Evolutionary conservation across 2,888 invertebrate species (phyloP), one percentile per base, ranked within the genome.

Genomic region (Microctonus brassicae): DNA sequence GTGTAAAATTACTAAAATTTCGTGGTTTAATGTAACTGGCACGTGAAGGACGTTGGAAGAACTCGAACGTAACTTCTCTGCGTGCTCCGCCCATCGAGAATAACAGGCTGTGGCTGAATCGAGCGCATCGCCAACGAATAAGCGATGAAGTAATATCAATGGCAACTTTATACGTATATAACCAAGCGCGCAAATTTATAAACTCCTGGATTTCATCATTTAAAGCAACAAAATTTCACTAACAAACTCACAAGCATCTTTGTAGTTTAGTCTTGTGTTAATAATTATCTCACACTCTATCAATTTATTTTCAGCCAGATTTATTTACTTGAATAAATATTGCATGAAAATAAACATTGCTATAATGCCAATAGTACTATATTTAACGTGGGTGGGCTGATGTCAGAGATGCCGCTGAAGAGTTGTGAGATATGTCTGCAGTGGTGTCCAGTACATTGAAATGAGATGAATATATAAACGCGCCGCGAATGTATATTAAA

Each of bases 81-180:
- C 22, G 61, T 77, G 76, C 75, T 78, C 77, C 79, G 76, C 79
- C 79, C 76, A 74, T 75, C 73, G 76, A 78, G 80, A 82, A 82
- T 82, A 81, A 82, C 81, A 77, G 73, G 65, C 52, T 34, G 57
- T 66, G 73, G 58, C 60, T 62, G 61, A 36, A 61, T 26, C 53
- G 34, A 62, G 67, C 62, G 65, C 60, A 61, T 61, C 39, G 22
- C 63, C 63, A 63, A n/a, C 26, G 22, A 47, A 39, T n/a, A 61
- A 36, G 36, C 61, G 22, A 63, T 63, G 63, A 47, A 47, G 63
- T 42, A 63, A 63, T 47, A 63, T 61, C 61, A 22, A 61, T 63
- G 47, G 47, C 47, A 42, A 63, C 11, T 29, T 26, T 13, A 53
- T 17, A 20, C 17, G 7, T 17, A n/a, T 17, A n/a, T n/a, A 47